Evolutionary conservation across 2,113 vertebrate species (phyloP).

Genomic region (Rattus norvegicus): DNA sequence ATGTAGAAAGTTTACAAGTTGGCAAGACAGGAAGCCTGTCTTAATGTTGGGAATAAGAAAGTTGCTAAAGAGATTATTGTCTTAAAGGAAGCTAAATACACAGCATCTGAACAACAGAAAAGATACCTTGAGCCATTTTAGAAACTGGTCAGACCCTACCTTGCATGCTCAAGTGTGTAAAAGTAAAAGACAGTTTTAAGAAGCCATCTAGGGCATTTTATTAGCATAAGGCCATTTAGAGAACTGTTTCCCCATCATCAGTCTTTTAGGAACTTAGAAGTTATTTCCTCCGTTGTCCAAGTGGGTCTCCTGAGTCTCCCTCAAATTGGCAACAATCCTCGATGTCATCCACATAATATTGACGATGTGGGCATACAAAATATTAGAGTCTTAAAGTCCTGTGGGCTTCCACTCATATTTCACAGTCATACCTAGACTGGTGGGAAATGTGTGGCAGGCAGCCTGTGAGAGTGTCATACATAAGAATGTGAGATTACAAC

Average conservation of each 20-base stretch:
- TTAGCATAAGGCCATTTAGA: background rate
- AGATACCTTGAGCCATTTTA: background rate
- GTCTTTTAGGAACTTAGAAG: background rate
- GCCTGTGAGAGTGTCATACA: background rate
- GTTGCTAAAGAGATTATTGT: background rate
- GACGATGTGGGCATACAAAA: background rate
- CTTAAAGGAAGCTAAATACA: background rate
- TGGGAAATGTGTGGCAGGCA: background rate
- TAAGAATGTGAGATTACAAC: background rate
- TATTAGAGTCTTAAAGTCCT: background rate
- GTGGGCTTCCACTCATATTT: background rate
- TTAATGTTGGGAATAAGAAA: background rate
- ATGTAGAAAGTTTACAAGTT: background rate
- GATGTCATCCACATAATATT: background rate
- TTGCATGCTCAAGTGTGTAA: background rate
- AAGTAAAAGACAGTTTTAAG: background rate
- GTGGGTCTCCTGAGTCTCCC: background rate
- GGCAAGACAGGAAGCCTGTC: background rate
- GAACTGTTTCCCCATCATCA: background rate
- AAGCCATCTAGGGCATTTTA: background rate
- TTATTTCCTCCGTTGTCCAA: background rate
- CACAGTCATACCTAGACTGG: background rate
- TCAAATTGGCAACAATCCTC: background rate
- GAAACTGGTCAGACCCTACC: background rate
- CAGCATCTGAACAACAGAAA: background rate